Evolutionary conservation across 2,888 invertebrate species (phyloP), one percentile per base, ranked within the genome.

Genomic region (Xylophagus ater): DNA sequence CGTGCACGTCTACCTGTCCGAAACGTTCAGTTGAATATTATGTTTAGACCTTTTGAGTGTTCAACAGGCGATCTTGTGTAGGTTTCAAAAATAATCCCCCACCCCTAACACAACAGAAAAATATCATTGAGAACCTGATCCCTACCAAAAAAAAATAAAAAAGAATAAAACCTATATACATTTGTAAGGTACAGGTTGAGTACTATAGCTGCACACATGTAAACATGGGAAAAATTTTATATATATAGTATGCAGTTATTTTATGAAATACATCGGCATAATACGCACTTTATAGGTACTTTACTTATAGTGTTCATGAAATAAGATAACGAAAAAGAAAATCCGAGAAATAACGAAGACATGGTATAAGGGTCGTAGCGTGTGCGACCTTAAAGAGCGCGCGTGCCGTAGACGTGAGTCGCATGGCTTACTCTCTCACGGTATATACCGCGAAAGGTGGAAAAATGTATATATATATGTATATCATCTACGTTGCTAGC

Each of bases 341-440:
- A 10, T 20, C 20, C 20, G 30, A 31, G 23, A 20, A 9, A 13
- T 37, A 31, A 12, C 37, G 33, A 44, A 35, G 13, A 24, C 17
- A n/a, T n/a, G n/a, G n/a, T n/a, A n/a, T n/a, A 32, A 34, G 37
- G 39, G 36, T 43, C 43, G 41, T 43, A 46, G 40, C 40, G 39
- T 41, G 46, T 42, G 44, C 44, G 41, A 44, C 40, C 42, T 37
- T 37, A 36, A 17, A 37, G 35, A 13, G 32, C 37, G 44, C 47
- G 47, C 46, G 46, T 47, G 47, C 47, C 47, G 40, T 31, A 40
- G 46, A 46, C 46, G 44, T 46, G 47, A 43, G 44, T 36, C 44
- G 47, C 47, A 47, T 44, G 47, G 40, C 46, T 44, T 37, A 26
- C 40, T 40, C 37, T 40, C 40, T 34, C n/a, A 9, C 9, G 20